These are phyloP conservation scores for Chironomus striatipennis DNA, from an alignment of 1,140 invertebrate genomes.

Conservation along the genomic window DNA sequence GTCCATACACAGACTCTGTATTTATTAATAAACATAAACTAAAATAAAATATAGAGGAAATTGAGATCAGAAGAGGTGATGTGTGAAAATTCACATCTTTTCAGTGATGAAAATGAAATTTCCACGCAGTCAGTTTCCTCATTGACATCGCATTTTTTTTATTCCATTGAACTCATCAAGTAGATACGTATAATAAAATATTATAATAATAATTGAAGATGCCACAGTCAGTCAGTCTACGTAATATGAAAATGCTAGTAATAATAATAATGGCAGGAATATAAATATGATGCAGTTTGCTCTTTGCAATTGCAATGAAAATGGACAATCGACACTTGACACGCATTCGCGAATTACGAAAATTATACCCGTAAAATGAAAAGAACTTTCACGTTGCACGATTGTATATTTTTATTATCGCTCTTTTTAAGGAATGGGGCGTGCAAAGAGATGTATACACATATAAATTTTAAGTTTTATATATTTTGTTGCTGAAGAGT, in stretches of 20 bases:
- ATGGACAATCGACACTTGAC: conserved; percentile 11
- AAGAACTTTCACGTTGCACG: conserved; percentile 1
- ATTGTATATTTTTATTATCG: not conserved
- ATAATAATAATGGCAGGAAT: not conserved
- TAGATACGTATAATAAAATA: not conserved
- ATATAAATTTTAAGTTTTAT: not conserved
- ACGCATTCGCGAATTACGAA: not conserved
- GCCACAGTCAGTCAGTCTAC: too few relatives aligned
- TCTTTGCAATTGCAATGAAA: not conserved
- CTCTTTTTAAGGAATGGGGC: not conserved
- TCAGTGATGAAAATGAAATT: not conserved
- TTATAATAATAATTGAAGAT: too few relatives aligned
- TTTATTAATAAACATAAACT: not conserved
- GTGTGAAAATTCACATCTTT: not conserved
- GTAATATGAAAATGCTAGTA: not conserved
- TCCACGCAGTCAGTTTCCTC: not conserved
- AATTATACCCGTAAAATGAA: not conserved
- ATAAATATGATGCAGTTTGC: not conserved
- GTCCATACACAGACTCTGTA: too few relatives aligned
- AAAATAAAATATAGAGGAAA: not conserved
- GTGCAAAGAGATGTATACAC: not conserved
- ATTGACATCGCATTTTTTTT: not conserved
- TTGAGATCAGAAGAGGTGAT: not conserved
- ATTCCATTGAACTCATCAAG: conserved; percentile 8
- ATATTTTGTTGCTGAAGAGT: not conserved